These are phyloP conservation scores for Gambusia holbrooki DNA, from an alignment of 2,113 vertebrate genomes.

Conservation along the genomic window DNA sequence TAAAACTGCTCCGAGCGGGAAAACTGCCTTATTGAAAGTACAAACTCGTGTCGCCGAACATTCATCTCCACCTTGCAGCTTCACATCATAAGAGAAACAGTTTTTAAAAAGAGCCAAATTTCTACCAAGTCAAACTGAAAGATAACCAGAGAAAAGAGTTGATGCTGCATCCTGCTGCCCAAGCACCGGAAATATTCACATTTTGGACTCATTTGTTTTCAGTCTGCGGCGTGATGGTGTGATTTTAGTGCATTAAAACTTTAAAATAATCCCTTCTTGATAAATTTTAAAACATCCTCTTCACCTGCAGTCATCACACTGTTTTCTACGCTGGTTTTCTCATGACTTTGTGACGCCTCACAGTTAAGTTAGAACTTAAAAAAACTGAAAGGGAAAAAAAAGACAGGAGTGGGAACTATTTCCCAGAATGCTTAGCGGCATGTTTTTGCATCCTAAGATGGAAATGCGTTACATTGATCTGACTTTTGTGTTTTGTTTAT, in stretches of 20 bases:
- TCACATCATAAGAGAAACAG: not conserved
- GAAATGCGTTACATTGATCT: too few relatives aligned
- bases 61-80: not conserved
- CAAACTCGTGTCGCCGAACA: constrained; percentile 15
- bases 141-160: constrained; percentile 1
- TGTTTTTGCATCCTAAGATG: too few relatives aligned
- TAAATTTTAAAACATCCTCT: not conserved
- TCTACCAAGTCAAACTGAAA: not conserved
- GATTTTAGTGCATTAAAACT: not conserved
- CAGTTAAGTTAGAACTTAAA: not conserved
- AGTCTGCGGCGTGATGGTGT: not conserved
- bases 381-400: too few relatives aligned
- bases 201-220: not conserved
- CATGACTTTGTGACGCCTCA: not conserved
- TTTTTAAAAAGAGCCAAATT: constrained; percentile 6
- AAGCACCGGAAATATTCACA: not conserved
- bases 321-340: not conserved
- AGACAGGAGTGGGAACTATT: too few relatives aligned
- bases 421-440: too few relatives aligned
- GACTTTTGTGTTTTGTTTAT: too few relatives aligned
- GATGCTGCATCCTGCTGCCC: not conserved
- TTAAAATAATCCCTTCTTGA: not conserved
- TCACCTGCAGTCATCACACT: not conserved
- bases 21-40: constrained; percentile 6
- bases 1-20: constrained; percentile 21